These are phyloP conservation scores for Clupea harengus DNA, from an alignment of 2,113 vertebrate species.

Conservation along the genomic window DNA sequence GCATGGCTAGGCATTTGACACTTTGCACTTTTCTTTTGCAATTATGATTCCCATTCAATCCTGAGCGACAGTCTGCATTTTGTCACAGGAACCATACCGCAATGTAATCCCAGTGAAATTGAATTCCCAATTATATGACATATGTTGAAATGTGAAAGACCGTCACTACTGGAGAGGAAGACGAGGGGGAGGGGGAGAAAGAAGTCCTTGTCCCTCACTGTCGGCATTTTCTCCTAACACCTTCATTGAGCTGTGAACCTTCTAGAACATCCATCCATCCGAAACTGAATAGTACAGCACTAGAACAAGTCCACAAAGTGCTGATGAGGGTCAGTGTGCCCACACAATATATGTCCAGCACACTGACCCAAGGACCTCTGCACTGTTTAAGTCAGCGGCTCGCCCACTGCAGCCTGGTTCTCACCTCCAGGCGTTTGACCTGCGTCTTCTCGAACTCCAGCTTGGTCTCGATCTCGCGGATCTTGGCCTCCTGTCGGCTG, in stretches of 20 bases:
- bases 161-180: not conserved
- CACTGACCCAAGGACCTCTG: not conserved
- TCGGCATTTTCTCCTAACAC: no score
- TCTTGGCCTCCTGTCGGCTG: constrained; percentile 93
- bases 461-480: constrained; percentile 90
- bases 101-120: not conserved
- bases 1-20: constrained; percentile 6
- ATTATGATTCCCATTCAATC: constrained; percentile 1
- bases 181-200: not conserved
- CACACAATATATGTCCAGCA: not conserved
- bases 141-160: not conserved
- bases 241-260: no score
- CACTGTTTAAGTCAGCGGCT: not conserved
- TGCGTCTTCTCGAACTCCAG: constrained; percentile 97
- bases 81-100: not conserved
- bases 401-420: constrained; percentile 25
- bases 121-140: not conserved
- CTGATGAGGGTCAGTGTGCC: not conserved
- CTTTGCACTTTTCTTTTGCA: not conserved
- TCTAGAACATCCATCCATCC: no score
- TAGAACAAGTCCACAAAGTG: no score
- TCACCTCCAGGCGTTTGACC: constrained; percentile 94
- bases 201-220: no score
- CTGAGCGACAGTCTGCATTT: not conserved
- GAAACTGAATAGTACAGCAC: no score